Evolutionary conservation across 1,140 invertebrate genomes (phyloP).

Genomic region (Drosophila subobscura): DNA sequence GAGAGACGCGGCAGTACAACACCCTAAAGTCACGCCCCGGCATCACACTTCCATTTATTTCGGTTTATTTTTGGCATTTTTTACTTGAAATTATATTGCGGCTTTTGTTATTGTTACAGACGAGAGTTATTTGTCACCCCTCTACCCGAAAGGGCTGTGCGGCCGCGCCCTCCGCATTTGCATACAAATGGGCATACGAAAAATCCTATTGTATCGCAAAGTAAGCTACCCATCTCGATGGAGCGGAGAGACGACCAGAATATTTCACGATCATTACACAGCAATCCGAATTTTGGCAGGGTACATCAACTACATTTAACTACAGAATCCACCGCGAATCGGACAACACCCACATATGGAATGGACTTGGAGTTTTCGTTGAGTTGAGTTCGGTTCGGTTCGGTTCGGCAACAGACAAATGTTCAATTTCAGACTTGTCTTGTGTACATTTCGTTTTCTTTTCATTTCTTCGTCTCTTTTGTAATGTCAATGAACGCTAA

Average conservation of each 20-base stretch:
- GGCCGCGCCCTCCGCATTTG: conserved; percentile 46
- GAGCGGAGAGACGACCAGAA: conserved; percentile 32
- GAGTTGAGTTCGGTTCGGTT: conserved; percentile 11
- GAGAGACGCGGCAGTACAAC: conserved; percentile 62
- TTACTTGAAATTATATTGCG: conserved; percentile 45
- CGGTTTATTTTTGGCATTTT: conserved; percentile 59
- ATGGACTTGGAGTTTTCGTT: conserved; percentile 17
- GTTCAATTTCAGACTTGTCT: conserved; percentile 54
- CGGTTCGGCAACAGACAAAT: conserved; percentile 54
- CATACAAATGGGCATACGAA: conserved; percentile 43
- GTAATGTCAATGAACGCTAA: conserved; percentile 76
- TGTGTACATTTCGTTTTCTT: conserved; percentile 41
- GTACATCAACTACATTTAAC: conserved; percentile 6
- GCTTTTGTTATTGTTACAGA: conserved; percentile 34
- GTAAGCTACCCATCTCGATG: conserved; percentile 22
- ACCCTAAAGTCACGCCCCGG: conserved; percentile 74
- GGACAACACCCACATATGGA: conserved; percentile 37
- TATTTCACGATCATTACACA: conserved; percentile 48
- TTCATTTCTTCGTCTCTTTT: conserved; percentile 51
- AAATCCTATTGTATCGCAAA: conserved; percentile 19
- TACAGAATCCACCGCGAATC: conserved; percentile 7
- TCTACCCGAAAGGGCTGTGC: conserved; percentile 19
- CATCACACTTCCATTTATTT: conserved; percentile 63
- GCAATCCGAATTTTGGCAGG: conserved; percentile 5
- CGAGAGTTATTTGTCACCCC: conserved; percentile 50